These are phyloP conservation scores for Eurytoma californica DNA, from an alignment of 2,888 invertebrate species.

Conservation along the genomic window DNA sequence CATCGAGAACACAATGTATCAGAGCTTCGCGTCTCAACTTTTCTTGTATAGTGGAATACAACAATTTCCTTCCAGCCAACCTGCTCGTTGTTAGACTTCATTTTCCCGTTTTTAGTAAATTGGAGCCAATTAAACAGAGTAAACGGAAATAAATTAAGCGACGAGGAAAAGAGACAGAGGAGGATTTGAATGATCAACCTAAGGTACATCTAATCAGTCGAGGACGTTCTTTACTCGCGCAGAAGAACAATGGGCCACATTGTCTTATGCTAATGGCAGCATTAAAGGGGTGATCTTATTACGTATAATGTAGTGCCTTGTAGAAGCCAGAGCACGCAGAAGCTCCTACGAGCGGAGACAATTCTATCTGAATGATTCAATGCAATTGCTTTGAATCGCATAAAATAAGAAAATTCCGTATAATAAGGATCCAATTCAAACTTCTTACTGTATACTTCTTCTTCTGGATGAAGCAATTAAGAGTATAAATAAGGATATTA, in stretches of 20 bases:
- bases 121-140: conserved; percentile 13
- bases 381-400: conserved; percentile 13
- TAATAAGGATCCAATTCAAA: neutral
- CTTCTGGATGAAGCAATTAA: no score
- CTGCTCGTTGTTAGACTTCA: neutral
- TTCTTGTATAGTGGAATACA: neutral
- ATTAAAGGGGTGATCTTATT: conserved; percentile 55
- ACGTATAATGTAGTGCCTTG: conserved; percentile 23
- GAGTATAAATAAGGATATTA: no score
- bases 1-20: no score
- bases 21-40: neutral
- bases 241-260: conserved; percentile 56
- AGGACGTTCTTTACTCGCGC: neutral
- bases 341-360: neutral
- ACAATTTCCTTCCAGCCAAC: conserved; percentile 7
- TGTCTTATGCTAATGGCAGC: conserved; percentile 59
- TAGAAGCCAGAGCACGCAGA: neutral
- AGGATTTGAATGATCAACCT: conserved; percentile 6
- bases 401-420: neutral
- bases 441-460: neutral
- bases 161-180: conserved; percentile 3
- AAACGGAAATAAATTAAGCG: conserved; percentile 23
- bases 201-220: conserved; percentile 15
- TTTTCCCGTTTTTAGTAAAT: conserved; percentile 5
- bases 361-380: conserved; percentile 15